Base-by-base conservation (phyloP, 2,113 vertebrate genomes). In the Gallinago paraguaiae region DNA sequence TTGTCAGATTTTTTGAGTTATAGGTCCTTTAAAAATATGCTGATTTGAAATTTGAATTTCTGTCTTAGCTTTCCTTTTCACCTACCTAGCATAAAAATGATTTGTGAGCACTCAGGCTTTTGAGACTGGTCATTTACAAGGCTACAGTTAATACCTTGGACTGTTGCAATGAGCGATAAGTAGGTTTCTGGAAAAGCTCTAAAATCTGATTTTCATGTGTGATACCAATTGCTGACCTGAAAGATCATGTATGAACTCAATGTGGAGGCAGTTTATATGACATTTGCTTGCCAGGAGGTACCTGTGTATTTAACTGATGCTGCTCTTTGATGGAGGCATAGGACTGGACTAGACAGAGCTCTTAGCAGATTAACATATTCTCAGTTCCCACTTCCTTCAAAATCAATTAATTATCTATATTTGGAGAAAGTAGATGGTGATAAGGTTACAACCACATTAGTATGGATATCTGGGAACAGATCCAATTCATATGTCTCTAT, bases 41-140 rank as follows among this genome's bases (percentile, higher is more conserved):
- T 77, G 82, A 63, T 82, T 41, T 84, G 33, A 95, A 95, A 92
- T 95, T 53, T 88, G 46, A 77, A 91, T 95, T 85, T 95, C 63
- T 91, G 11, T 88, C 71, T 72, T 88, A 85, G 37, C 10, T 86
- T 89, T 94, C 88, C 10, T 82, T 92, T 92, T 91, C 30, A 19
- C 53, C 51, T 81, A 6, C 41, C 45, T 68, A 77, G 23, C 54
- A 77, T 51, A 67, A 90, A 95, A 92, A 56, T 70, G 45, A 88
- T 91, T 92, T 94, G n/a, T 59, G 95, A 82, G 23, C 41, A 80
- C 71, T 90, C 43, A 61, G 4, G 59, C 6, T 88, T 90, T 80
- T 22, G n/a, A 74, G 43, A 63, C 17, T 54, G 37, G 71, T 70
- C 86, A 86, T 93, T 93, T 90, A 83, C 37, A 90, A 80, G 65